phyloP scores from a whole-genome alignment of 2,797 vertebrate genomes.

The Poliocrania exsul region DNA sequence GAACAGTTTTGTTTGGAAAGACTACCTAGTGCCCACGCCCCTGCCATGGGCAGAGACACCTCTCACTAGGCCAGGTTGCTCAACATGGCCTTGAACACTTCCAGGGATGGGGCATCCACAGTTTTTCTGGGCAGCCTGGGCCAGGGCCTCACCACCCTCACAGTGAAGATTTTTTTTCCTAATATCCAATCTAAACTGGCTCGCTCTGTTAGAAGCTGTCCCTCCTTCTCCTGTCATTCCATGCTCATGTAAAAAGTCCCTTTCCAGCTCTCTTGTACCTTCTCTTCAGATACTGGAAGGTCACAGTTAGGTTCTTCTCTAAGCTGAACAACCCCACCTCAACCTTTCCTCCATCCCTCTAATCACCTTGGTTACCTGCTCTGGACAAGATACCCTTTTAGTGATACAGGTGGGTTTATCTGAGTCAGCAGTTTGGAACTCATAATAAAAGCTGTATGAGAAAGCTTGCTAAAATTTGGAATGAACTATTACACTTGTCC shows the following conservation, averaged over 20 bases:
- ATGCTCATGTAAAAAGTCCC: neutral
- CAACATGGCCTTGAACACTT: neutral
- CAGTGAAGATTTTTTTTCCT: neutral
- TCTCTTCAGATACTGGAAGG: neutral
- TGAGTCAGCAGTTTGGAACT: neutral
- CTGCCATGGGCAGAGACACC: neutral
- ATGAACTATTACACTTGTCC: neutral
- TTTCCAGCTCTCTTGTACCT: neutral
- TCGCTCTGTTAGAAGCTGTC: neutral
- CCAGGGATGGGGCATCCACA: neutral
- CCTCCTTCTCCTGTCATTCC: neutral
- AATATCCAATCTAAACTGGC: neutral
- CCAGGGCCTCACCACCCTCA: neutral
- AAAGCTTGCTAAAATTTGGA: neutral
- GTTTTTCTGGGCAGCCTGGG: neutral
- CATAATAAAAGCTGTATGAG: neutral
- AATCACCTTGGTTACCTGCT: neutral
- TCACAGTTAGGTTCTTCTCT: neutral
- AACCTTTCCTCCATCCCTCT: neutral
- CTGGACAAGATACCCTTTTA: neutral
- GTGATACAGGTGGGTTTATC: neutral
- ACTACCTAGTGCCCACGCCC: rapidly evolving
- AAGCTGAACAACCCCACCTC: neutral
- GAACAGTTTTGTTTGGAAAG: neutral
- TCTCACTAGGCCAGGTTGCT: neutral